Conservation (phyloP, 2,888 invertebrate genomes). For the Papilio protenor region DNA sequence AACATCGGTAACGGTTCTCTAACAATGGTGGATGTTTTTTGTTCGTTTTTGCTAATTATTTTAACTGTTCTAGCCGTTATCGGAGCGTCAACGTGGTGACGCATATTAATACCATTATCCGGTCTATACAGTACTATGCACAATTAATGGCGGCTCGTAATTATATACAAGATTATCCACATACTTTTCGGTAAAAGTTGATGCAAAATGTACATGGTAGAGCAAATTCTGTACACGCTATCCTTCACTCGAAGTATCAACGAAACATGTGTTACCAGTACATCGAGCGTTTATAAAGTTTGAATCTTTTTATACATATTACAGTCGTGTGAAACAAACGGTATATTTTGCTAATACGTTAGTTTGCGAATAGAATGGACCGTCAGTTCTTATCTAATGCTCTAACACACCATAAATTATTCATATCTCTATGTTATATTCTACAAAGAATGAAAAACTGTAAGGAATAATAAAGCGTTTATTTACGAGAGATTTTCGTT, state of each 20-base stretch:
- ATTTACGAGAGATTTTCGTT: neutral
- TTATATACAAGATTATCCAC: neutral
- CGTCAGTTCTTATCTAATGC: neutral
- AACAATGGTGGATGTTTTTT: constrained; percentile 48
- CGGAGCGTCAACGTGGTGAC: constrained; percentile 30
- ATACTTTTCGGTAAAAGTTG: neutral
- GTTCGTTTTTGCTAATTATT: constrained; percentile 49
- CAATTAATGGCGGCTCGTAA: neutral
- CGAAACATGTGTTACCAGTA: neutral
- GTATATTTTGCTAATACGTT: constrained; percentile 19
- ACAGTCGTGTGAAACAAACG: constrained; percentile 11
- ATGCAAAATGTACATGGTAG: neutral
- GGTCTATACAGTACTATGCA: neutral
- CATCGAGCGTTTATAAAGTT: neutral
- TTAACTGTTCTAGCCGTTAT: constrained; percentile 46
- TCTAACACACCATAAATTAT: constrained; percentile 8
- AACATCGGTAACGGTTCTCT: constrained; percentile 48
- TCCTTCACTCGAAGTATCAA: neutral
- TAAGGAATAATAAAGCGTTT: neutral
- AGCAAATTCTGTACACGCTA: no score
- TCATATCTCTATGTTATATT: constrained; percentile 2
- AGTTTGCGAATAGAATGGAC: constrained; percentile 8
- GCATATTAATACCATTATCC: constrained; percentile 18
- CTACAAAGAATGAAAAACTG: neutral
- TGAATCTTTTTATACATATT: neutral